These are phyloP conservation scores for Hypolimnas misippus DNA, from an alignment of 2,888 invertebrate species.

Conservation along the genomic window DNA sequence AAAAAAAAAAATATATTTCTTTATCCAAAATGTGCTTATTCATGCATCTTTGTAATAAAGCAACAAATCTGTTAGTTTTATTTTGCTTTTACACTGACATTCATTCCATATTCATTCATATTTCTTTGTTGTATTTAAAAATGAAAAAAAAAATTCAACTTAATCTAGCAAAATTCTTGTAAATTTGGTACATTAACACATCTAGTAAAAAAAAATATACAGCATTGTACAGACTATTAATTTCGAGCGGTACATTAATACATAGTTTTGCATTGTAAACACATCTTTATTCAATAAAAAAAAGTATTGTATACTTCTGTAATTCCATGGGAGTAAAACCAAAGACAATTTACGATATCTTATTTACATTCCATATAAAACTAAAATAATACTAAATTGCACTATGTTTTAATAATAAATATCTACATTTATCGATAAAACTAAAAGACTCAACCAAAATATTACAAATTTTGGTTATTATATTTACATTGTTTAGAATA, in stretches of 20 bases:
- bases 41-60: too few species aligned
- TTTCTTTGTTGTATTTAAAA: too few species aligned
- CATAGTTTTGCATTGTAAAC: background rate
- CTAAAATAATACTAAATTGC: constrained; percentile 38
- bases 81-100: too few species aligned
- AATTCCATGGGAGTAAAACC: background rate
- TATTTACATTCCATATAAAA: constrained; percentile 14
- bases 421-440: constrained; percentile 28
- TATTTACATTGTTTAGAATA: constrained; percentile 24
- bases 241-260: background rate
- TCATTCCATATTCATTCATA: too few species aligned
- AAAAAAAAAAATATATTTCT: too few species aligned
- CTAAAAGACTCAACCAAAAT: constrained; percentile 28
- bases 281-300: background rate
- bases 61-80: too few species aligned
- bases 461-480: constrained; percentile 7
- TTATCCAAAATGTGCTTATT: too few species aligned
- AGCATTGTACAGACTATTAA: constrained; percentile 9
- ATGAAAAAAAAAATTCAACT: background rate
- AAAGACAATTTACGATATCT: background rate
- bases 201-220: background rate
- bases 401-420: constrained; percentile 37
- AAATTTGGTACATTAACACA: background rate
- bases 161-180: background rate
- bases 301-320: constrained; percentile 1